Evolutionary conservation across 2,797 vertebrate species (phyloP).

Genomic region (Phrynocephalus forsythii): DNA sequence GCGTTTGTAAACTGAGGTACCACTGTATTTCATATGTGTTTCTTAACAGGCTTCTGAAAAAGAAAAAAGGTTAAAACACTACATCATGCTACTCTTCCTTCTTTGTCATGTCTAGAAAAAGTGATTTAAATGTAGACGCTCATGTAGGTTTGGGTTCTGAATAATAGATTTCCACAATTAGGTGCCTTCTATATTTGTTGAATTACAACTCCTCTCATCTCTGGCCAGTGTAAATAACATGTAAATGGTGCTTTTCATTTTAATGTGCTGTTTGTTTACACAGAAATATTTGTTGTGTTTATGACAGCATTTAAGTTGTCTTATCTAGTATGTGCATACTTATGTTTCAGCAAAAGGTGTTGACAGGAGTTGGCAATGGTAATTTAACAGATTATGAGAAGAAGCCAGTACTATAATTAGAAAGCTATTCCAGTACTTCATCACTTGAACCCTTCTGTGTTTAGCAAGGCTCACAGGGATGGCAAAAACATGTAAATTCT

Average conservation of each 20-base stretch:
- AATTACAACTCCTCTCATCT: not conserved
- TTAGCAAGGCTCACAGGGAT: not conserved
- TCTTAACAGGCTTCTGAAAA: no score
- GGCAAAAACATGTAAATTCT: not conserved
- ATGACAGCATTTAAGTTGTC: not conserved
- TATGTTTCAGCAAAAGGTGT: conserved; percentile 5
- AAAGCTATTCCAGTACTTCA: conserved; percentile 11
- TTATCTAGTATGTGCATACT: not conserved
- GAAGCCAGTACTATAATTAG: conserved; percentile 24
- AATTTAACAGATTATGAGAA: conserved; percentile 23
- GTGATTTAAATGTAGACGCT: not conserved
- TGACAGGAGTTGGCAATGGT: conserved; percentile 23
- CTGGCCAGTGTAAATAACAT: not conserved
- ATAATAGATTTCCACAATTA: not conserved
- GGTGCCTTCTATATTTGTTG: not conserved
- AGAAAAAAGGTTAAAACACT: not conserved
- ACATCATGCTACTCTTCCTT: not conserved
- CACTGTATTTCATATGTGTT: no score
- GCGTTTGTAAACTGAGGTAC: no score
- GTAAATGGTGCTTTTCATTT: not conserved
- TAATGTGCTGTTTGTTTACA: not conserved
- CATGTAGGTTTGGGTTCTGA: not conserved
- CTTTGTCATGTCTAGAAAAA: not conserved
- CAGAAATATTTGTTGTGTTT: not conserved
- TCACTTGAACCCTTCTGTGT: not conserved